Percentiles rank a stretch among this genome's conserved stretches.
Evolutionary conservation across 2,113 vertebrate genomes (phyloP).

Genomic region (Sphaerodactylus townsendi): DNA sequence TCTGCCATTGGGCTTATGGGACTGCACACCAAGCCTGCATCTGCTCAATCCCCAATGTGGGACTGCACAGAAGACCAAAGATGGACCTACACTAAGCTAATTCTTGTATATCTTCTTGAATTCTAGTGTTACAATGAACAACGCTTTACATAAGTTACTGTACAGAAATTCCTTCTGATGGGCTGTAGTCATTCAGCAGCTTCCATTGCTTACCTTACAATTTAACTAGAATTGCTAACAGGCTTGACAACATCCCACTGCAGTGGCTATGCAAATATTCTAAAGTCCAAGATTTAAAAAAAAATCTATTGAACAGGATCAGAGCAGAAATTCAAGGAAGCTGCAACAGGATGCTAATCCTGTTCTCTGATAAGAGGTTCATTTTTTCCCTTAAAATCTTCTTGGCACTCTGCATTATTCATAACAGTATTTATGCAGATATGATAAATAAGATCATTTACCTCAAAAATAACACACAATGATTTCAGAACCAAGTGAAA

Average conservation of each 20-base stretch:
- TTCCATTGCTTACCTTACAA: not conserved
- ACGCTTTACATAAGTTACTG: not conserved
- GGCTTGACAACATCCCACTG: constrained; percentile 6
- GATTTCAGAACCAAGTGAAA: constrained; percentile 39
- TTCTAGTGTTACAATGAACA: not conserved
- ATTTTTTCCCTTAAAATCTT: constrained; percentile 63
- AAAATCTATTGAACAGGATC: constrained; percentile 26
- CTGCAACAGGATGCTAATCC: constrained; percentile 50
- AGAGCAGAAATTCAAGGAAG: constrained; percentile 39
- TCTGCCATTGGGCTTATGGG: no score
- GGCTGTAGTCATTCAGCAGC: not conserved
- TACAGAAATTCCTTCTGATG: not conserved
- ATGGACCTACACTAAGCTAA: not conserved
- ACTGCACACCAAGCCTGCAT: no score
- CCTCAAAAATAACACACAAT: constrained; percentile 66
- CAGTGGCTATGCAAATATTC: constrained; percentile 13
- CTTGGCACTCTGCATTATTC: constrained; percentile 60
- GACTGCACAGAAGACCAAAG: no score
- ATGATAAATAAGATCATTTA: constrained; percentile 73
- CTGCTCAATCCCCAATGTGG: no score
- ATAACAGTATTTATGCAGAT: constrained; percentile 62
- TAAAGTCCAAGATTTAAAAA: not conserved
- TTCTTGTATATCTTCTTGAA: not conserved
- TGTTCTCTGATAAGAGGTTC: constrained; percentile 50
- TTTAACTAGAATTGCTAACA: constrained; percentile 28